phyloP scores from a whole-genome alignment of 2,797 vertebrate genomes.

The Onychomys torridus region DNA sequence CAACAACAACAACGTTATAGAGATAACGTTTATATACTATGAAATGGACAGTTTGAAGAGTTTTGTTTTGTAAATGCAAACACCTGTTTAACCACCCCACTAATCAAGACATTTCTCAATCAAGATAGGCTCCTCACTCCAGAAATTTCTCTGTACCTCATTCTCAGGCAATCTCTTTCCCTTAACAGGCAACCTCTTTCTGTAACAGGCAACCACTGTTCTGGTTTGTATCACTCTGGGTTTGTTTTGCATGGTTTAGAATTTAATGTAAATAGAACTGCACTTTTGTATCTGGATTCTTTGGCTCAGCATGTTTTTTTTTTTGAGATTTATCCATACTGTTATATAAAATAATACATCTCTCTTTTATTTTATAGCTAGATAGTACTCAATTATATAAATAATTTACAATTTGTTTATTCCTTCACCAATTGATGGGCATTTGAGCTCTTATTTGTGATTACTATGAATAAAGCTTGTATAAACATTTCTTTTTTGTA shows the following conservation, averaged over 20 bases:
- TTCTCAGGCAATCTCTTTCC: neutral
- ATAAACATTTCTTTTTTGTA: neutral
- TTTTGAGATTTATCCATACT: conserved; percentile 45
- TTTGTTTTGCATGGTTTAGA: conserved; percentile 62
- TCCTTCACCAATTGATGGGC: conserved; percentile 22
- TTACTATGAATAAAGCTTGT: conserved; percentile 39
- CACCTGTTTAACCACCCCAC: neutral
- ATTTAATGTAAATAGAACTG: conserved; percentile 47
- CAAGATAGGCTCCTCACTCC: neutral
- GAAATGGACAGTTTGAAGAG: conserved; percentile 24
- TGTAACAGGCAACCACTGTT: neutral
- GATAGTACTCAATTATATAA: conserved; percentile 30
- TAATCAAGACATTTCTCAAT: conserved; percentile 14
- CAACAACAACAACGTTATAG: neutral
- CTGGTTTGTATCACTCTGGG: conserved; percentile 42
- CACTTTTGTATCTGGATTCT: conserved; percentile 42
- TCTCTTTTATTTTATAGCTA: conserved; percentile 47
- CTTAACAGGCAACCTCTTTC: neutral
- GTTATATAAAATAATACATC: conserved; percentile 27
- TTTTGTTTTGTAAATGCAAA: conserved; percentile 29
- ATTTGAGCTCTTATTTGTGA: conserved; percentile 36
- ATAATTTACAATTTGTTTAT: conserved; percentile 25
- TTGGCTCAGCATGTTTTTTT: conserved; percentile 38
- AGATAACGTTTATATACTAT: neutral
- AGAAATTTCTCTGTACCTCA: conserved; percentile 30